Percentiles rank a stretch among this genome's conserved stretches.
phyloP scores from a whole-genome alignment of 1,140 invertebrate genomes.

The Coptotermes formosanus region DNA sequence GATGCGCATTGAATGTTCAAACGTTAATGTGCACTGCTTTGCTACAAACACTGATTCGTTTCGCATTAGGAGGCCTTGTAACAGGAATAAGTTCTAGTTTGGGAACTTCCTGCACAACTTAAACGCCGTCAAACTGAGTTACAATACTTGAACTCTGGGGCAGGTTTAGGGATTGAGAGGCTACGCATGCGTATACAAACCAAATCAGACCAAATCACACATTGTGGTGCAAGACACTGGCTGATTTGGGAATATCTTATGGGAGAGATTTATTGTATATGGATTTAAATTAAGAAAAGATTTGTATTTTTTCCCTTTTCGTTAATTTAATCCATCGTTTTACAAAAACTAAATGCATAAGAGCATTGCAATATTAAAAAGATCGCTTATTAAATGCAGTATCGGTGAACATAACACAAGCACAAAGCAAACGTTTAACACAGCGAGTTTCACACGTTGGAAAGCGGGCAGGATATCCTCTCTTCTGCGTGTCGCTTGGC shows the following conservation, averaged over 20 bases:
- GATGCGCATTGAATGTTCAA: no score
- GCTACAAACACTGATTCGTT: no score
- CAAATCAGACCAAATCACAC: not conserved
- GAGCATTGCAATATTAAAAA: conserved; percentile 7
- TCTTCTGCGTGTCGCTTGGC: no score
- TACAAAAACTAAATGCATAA: not conserved
- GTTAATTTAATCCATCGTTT: conserved; percentile 11
- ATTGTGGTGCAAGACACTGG: not conserved
- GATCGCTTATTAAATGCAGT: not conserved
- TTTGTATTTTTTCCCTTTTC: not conserved
- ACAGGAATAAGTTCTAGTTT: no score
- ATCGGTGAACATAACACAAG: not conserved
- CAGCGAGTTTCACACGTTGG: no score
- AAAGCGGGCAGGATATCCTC: no score
- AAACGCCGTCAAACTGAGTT: no score
- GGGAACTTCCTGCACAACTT: no score
- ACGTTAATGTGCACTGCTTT: no score
- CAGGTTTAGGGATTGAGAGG: not conserved
- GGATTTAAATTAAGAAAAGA: conserved; percentile 16
- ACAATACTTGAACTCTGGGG: not conserved
- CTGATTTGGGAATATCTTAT: not conserved
- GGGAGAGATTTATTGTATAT: not conserved
- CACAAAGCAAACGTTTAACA: not conserved
- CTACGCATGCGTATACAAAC: not conserved
- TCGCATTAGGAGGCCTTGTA: no score